Evolutionary conservation across 2,113 vertebrate species (phyloP).

Genomic region (Thamnaconus septentrionalis): DNA sequence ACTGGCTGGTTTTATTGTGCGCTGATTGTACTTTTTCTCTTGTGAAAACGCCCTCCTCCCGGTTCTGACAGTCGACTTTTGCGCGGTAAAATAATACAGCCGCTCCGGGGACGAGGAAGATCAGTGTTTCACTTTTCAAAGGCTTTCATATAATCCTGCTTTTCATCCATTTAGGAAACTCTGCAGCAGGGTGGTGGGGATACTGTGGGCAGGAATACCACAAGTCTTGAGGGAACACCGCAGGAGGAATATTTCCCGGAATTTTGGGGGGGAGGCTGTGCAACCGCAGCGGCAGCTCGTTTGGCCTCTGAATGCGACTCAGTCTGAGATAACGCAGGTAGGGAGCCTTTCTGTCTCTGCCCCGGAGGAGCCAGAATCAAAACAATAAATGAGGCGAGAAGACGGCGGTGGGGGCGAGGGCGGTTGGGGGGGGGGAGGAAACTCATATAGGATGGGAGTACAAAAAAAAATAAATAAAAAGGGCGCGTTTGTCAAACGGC

Average conservation of each 20-base stretch:
- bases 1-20: too few relatives aligned
- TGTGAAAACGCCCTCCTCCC: conserved; percentile 7
- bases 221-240: conserved; percentile 62
- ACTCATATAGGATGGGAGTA: conserved; percentile 29
- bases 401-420: conserved; percentile 20
- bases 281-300: conserved; percentile 54
- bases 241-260: conserved; percentile 66
- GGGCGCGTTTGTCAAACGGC: conserved; percentile 59
- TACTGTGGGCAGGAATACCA: conserved; percentile 70
- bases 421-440: conserved; percentile 15
- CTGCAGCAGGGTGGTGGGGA: conserved; percentile 56
- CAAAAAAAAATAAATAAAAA: conserved; percentile 6
- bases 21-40: not conserved
- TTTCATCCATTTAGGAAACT: conserved; percentile 72
- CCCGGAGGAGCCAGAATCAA: conserved; percentile 57
- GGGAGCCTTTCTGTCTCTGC: conserved; percentile 55
- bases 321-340: conserved; percentile 76
- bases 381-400: conserved; percentile 56
- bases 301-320: conserved; percentile 29
- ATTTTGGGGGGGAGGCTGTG: conserved; percentile 48
- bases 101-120: conserved; percentile 48
- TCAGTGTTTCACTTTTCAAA: conserved; percentile 63
- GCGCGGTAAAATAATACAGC: conserved; percentile 43
- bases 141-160: conserved; percentile 69
- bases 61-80: conserved; percentile 40